Base-by-base conservation (phyloP, 2,888 invertebrate species). In the Heliconius ethilla region DNA sequence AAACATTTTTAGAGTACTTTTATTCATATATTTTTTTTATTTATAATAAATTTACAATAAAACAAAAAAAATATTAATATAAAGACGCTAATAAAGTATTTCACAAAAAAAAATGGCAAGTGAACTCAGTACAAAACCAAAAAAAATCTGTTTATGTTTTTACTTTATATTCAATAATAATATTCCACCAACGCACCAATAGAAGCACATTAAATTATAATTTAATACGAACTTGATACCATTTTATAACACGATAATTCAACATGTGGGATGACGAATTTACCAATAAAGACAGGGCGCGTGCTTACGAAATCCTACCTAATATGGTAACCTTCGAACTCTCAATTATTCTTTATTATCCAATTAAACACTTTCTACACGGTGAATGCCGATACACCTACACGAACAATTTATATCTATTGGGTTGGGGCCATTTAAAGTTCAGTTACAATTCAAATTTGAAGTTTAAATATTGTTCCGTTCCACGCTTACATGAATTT, bases 401-500 rank as follows among this genome's bases (percentile, higher is more conserved):
- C 80, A 63, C 79, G 29, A 70, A 37, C 70, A 81, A 79, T 65
- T 75, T 37, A 70, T 63, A 75, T 70, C 69, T 29, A 29, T 29
- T 62, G 62, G n/a, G 66, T 29, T 62, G 40, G n/a, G 66, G 51
- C 75, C 66, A 29, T 75, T 75, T 29, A 51, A 25, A 18, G 9
- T 70, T 70, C 72, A 75, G 69, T 67, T 73, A 66, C 22, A 29
- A 59, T 79, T 75, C n/a, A 65, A 75, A 80, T 51, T 51, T 59
- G 11, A 63, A 40, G 40, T 59, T 29, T 55, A 29, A 27, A 33
- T 67, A 33, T 9, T 70, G 76, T 76, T 78, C 70, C 75, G 63
- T 78, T 80, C 97, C 67, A 77, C 77, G 76, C 29, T 73, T 33
- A 11, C 3, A 37, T 7, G 2, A 33, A 65, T 25, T 13, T 29